Conservation (phyloP, 2,888 invertebrate species). For the Chorisops tibialis region DNA sequence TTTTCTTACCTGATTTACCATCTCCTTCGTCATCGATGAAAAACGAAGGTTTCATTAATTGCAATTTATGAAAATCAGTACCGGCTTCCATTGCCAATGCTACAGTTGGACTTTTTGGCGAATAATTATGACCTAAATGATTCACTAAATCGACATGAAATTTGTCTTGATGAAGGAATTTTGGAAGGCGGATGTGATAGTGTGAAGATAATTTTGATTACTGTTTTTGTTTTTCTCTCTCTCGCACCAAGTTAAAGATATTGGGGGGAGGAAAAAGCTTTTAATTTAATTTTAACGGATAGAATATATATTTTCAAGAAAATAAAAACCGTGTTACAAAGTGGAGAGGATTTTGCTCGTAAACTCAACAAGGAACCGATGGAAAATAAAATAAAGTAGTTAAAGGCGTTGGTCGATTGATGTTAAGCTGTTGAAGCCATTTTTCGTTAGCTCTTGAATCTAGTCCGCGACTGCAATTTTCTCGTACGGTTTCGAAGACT, state of each 20-base stretch:
- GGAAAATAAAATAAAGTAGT: background rate
- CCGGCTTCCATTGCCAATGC: conserved; percentile 62
- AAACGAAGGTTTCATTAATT: conserved; percentile 80
- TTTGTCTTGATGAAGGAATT: conserved; percentile 8
- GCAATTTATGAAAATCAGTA: conserved; percentile 65
- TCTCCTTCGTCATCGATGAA: conserved; percentile 51
- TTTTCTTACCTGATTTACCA: conserved; percentile 40
- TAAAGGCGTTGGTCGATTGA: conserved; percentile 8
- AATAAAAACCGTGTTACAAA: too few species aligned
- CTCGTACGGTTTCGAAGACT: background rate
- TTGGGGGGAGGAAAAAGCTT: too few species aligned
- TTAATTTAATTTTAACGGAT: too few species aligned
- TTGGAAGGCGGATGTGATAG: background rate
- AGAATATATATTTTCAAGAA: too few species aligned
- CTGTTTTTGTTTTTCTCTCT: too few species aligned
- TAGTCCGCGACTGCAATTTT: background rate
- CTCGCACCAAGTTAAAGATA: too few species aligned
- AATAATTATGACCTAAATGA: background rate
- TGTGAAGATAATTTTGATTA: too few species aligned
- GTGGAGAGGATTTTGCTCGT: too few species aligned
- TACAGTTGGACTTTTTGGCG: conserved; percentile 59
- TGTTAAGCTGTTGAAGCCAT: background rate
- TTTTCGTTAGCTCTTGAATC: background rate
- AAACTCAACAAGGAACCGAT: too few species aligned
- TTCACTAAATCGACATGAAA: conserved; percentile 13